These are phyloP conservation scores for Leptinotarsa haldemani DNA, from an alignment of 2,888 invertebrate genomes.

Conservation along the genomic window DNA sequence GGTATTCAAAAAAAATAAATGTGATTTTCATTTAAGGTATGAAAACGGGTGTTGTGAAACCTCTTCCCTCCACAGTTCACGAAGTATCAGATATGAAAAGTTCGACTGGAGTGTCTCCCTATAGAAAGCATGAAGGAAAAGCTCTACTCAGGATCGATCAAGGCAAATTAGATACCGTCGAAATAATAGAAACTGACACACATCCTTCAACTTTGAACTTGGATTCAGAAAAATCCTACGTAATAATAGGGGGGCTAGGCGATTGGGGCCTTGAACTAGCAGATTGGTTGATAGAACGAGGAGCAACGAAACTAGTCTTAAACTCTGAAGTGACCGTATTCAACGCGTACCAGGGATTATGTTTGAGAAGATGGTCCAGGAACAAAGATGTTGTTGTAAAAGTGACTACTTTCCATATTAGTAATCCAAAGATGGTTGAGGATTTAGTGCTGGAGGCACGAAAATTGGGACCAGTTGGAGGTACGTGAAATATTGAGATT, in stretches of 20 bases:
- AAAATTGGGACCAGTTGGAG: conserved; percentile 70
- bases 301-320: conserved; percentile 71
- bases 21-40: conserved; percentile 66
- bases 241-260: conserved; percentile 71
- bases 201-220: conserved; percentile 39
- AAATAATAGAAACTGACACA: too few relatives aligned
- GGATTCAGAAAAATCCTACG: conserved; percentile 58
- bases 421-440: conserved; percentile 61
- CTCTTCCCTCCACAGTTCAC: conserved; percentile 76
- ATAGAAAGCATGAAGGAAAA: conserved; percentile 86
- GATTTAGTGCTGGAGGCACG: conserved; percentile 63
- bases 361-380: conserved; percentile 59
- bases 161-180: conserved; percentile 44
- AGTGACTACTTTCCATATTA: conserved; percentile 64
- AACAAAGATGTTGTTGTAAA: conserved; percentile 58
- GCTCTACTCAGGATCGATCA: conserved; percentile 63
- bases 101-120: conserved; percentile 75
- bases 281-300: conserved; percentile 72
- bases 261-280: conserved; percentile 76
- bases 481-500: conserved; percentile 62
- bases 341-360: conserved; percentile 72
- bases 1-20: neutral
- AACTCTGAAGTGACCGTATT: conserved; percentile 71
- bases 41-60: conserved; percentile 74
- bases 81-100: conserved; percentile 74